Conservation (phyloP, 2,113 vertebrate species). For the Sciurus niger region DNA sequence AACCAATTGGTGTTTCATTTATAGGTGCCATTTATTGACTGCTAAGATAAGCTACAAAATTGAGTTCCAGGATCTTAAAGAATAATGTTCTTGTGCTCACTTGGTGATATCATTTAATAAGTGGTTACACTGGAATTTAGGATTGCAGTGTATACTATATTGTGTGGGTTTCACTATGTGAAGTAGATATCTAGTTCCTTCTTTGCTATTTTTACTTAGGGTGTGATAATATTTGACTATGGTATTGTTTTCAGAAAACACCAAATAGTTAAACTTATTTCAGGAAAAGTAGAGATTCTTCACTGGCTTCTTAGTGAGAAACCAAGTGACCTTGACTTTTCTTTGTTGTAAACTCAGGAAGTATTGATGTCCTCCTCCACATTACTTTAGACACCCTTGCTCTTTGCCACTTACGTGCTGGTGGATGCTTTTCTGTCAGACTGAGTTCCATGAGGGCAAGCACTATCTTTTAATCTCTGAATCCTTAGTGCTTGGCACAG, state of each 20-base stretch:
- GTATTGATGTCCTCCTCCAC: not conserved
- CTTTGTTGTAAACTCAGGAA: not conserved
- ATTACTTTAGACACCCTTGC: not conserved
- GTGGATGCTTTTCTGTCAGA: not conserved
- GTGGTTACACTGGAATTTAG: not conserved
- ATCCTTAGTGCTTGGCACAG: not conserved
- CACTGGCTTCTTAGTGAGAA: not conserved
- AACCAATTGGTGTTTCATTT: conserved; percentile 24
- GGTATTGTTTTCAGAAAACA: not conserved
- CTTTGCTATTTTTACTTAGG: conserved; percentile 25
- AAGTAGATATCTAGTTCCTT: not conserved
- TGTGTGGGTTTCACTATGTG: not conserved
- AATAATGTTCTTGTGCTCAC: not conserved
- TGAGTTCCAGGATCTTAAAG: not conserved
- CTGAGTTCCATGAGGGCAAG: too few relatives aligned
- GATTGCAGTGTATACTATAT: not conserved
- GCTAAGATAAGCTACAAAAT: not conserved
- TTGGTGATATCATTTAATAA: conserved; percentile 14
- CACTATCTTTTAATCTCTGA: not conserved
- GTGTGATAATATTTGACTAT: not conserved
- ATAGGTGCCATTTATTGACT: conserved; percentile 24
- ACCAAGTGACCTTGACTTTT: not conserved
- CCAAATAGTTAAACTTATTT: not conserved
- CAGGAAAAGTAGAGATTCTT: not conserved
- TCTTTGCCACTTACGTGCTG: not conserved